These are phyloP conservation scores for Megalops cyprinoides DNA, from an alignment of 2,797 vertebrate genomes.

Conservation along the genomic window DNA sequence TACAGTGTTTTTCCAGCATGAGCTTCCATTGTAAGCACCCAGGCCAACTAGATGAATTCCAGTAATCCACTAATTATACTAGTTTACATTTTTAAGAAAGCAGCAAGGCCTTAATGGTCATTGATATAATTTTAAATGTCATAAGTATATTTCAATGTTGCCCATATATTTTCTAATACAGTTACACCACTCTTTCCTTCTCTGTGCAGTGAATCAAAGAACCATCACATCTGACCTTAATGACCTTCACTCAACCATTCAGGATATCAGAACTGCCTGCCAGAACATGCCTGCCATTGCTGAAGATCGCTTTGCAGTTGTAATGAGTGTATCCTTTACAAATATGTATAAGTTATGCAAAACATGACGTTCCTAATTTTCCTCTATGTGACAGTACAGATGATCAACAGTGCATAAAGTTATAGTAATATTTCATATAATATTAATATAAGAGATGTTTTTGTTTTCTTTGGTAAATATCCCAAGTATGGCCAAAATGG, in stretches of 20 bases:
- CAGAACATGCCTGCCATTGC: constrained; percentile 81
- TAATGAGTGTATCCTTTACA: constrained; percentile 88
- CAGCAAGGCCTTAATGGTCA: too few species aligned
- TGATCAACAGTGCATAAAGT: background rate
- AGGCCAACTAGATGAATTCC: too few species aligned
- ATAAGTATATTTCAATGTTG: too few species aligned
- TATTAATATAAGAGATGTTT: background rate
- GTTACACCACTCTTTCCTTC: background rate
- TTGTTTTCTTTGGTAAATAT: too few species aligned
- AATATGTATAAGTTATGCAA: background rate
- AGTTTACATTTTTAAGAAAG: too few species aligned
- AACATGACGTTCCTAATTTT: background rate
- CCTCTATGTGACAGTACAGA: background rate
- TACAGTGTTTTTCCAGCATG: too few species aligned
- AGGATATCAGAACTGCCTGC: constrained; percentile 90
- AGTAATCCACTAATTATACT: too few species aligned
- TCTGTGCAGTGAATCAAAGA: constrained; percentile 86
- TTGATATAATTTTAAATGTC: too few species aligned
- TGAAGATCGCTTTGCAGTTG: constrained; percentile 87
- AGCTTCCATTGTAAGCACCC: too few species aligned
- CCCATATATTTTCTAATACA: background rate
- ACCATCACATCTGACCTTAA: constrained; percentile 85
- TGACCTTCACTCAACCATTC: constrained; percentile 87
- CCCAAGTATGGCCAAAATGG: too few species aligned
- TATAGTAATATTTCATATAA: background rate